Conservation (phyloP, 2,113 vertebrate species). For the Gallinago undulata region DNA sequence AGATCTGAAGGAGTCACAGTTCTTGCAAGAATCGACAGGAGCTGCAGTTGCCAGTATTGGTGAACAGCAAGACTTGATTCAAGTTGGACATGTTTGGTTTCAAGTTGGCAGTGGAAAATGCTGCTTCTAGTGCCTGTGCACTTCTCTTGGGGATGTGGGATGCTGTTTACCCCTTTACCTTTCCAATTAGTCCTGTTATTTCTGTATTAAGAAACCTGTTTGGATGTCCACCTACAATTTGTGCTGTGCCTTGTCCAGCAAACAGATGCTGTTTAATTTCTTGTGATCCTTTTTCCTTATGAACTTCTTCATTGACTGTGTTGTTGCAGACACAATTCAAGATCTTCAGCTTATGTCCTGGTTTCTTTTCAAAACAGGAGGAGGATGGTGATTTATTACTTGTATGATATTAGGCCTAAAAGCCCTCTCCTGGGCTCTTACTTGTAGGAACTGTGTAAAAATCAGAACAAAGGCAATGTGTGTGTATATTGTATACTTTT, state of each 20-base stretch:
- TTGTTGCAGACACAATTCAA: neutral
- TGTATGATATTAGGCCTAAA: neutral
- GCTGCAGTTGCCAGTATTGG: neutral
- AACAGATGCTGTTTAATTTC: neutral
- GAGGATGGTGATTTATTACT: neutral
- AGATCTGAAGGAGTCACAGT: neutral
- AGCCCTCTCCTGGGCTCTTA: neutral
- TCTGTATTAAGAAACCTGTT: neutral
- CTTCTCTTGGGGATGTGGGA: neutral
- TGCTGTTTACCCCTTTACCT: neutral
- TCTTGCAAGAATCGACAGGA: neutral
- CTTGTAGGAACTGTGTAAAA: neutral
- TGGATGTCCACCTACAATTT: neutral
- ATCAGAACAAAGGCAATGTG: neutral
- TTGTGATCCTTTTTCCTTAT: neutral
- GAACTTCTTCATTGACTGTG: neutral
- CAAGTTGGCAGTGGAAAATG: neutral
- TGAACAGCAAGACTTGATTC: neutral
- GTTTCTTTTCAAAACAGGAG: neutral
- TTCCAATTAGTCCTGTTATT: neutral
- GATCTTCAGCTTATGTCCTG: neutral
- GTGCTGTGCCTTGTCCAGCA: neutral
- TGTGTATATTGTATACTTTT: neutral
- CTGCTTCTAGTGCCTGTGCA: neutral
- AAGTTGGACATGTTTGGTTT: neutral